phyloP scores from a whole-genome alignment of 2,113 vertebrate genomes.

The Candoia aspera region DNA sequence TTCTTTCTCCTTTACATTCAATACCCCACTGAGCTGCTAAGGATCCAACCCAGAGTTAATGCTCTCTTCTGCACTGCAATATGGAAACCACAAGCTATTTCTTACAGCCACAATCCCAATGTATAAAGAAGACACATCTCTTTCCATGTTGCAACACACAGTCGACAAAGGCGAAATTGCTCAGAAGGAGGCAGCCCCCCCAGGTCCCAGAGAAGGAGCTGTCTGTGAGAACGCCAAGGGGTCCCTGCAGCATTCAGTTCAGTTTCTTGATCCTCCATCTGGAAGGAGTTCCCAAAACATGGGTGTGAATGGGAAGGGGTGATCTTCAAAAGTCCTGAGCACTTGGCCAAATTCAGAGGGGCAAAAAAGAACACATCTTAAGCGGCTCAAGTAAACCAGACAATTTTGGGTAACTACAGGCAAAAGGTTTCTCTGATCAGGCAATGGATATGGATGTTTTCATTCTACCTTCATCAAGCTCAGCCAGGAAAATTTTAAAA shows the following conservation, averaged over 20 bases:
- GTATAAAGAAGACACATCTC: too few species aligned
- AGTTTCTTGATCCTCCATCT: not conserved
- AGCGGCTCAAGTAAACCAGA: not conserved
- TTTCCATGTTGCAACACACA: not conserved
- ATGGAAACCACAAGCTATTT: not conserved
- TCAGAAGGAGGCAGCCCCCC: not conserved
- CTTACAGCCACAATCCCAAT: not conserved
- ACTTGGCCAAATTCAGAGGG: not conserved
- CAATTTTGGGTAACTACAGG: not conserved
- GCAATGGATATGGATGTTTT: not conserved
- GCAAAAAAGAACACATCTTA: not conserved
- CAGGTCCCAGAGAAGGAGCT: not conserved
- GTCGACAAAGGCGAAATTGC: not conserved
- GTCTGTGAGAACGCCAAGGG: not conserved
- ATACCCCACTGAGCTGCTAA: not conserved
- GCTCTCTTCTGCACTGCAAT: not conserved
- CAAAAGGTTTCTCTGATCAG: not conserved
- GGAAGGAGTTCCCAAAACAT: not conserved
- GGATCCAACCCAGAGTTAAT: not conserved
- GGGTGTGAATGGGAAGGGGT: not conserved
- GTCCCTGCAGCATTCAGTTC: not conserved
- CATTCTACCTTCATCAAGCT: not conserved
- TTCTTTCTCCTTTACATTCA: not conserved
- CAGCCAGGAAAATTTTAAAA: not conserved
- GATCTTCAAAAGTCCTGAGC: not conserved